Evolutionary conservation across 2,113 vertebrate genomes (phyloP), one percentile per base, ranked within the genome.

Genomic region (Prunella fulvescens): DNA sequence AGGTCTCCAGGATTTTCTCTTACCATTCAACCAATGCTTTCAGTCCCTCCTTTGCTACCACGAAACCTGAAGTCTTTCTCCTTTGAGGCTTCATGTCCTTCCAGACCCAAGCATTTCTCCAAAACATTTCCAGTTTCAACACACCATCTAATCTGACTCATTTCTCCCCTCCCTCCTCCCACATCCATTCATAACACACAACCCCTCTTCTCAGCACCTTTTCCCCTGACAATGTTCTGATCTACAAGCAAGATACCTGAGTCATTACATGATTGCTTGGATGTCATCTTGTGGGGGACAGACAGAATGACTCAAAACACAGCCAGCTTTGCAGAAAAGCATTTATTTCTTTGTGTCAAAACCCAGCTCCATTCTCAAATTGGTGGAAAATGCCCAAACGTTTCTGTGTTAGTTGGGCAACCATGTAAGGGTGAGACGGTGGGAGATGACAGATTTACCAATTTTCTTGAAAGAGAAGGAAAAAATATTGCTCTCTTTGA

Each of bases 161-260:
- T 51, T 74, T 60, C 29, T 87, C 24, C 19, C 11, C 22, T 64
- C 15, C 70, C 18, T 19, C 44, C 24, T 61, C 39, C 20, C 51
- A 44, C 7, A 37, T 20, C 12, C 22, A 19, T 67, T 45, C 25
- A 40, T 37, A 71, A 72, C 19, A 31, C 28, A 37, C 24, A 11
- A 15, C 0, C 2, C 9, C 5, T 53, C 62, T 79, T 66, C n/a
- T 57, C n/a, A 67, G n/a, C 14, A 70, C 2, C 10, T 8, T n/a
- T 2, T 35, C 31, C 20, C 18, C 53, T 50, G 9, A 24, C 1
- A 7, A 1, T 1, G 1, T 77, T 71, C 57, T 25, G 39, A 19
- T 39, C 16, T 58, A 53, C 57, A 66, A 12, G 62, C n/a, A 22
- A 62, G 23, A 11, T 40, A 22, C 19, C 42, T 16, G 14, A 50